Evolutionary conservation across 2,797 vertebrate species (phyloP).

Genomic region (Malurus splendens): DNA sequence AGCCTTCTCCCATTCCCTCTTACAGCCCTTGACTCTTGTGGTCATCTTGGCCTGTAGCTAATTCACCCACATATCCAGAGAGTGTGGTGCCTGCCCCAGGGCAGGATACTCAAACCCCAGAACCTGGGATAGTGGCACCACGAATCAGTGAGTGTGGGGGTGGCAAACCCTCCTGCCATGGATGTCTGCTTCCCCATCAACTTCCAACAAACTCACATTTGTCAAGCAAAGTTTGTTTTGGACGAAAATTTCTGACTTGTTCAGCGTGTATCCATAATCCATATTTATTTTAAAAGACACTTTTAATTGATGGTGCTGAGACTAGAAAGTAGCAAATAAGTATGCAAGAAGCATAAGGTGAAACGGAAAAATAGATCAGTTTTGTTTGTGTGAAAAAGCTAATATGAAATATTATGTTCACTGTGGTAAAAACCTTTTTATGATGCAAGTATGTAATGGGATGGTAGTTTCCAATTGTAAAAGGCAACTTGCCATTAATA

Average conservation of each 20-base stretch:
- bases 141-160: fast-evolving
- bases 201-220: background rate
- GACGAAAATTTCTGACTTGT: background rate
- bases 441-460: background rate
- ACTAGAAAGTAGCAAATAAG: background rate
- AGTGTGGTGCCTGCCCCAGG: fast-evolving
- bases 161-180: background rate
- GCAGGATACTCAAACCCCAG: background rate
- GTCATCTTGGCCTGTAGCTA: background rate
- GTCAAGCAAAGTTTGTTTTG: background rate
- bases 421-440: background rate
- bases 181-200: background rate
- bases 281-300: background rate
- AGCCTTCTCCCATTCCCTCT: background rate
- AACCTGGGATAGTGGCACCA: background rate
- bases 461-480: background rate
- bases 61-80: background rate
- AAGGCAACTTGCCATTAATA: background rate
- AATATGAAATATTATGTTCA: background rate
- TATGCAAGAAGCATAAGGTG: background rate
- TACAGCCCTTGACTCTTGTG: background rate
- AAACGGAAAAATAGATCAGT: background rate
- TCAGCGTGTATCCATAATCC: background rate
- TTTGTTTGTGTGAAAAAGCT: background rate
- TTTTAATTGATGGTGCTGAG: background rate